Evolutionary conservation across 2,888 invertebrate species (phyloP), one percentile per base, ranked within the genome.

Genomic region (Dorcus parallelipipedus): DNA sequence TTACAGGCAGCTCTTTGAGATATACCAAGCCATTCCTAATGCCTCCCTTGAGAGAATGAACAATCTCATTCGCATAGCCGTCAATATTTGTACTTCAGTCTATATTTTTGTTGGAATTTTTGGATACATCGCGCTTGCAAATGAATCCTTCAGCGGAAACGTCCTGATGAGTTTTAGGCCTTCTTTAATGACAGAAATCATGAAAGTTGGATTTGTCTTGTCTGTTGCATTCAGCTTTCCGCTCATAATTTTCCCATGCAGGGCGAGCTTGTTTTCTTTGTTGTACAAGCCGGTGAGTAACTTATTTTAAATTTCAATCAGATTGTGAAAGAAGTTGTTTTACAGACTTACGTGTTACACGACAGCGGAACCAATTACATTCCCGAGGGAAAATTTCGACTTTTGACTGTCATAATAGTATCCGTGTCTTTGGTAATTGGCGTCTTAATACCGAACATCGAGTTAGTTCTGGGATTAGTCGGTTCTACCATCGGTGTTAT

Each of bases 161-260:
- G 89, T 98, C 64, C 82, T 98, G 63, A 85, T 95, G 76, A 92
- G 90, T 76, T 87, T 98, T 69, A 86, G 89, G 38, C 87, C 90
- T 0, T 90, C 93, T 2, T 80, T 89, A 73, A 84, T 90, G 40
- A 93, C 91, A 67, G 94, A 97, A 78, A 83, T 91, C 58, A 93
- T 97, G 71, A 97, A 97, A 82, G 83, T 97, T 63, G 95, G 96
- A 26, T 98, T 98, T 81, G 91, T 97, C 7, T 81, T 97, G 69
- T 96, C 97, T 0, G 86, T 98, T 38, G 96, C 96, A 10, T 93
- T 96, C 76, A 97, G 97, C 73, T 97, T 98, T 80, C 98, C 98
- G 1, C 83, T 99, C 64, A 93, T 96, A 68, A 93, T 98, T 75
- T 97, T 97, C 78, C 98, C 98, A 0, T 97, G 97, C 73, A 82